Conservation (phyloP, 2,888 invertebrate species). For the Dolomedes plantarius region DNA sequence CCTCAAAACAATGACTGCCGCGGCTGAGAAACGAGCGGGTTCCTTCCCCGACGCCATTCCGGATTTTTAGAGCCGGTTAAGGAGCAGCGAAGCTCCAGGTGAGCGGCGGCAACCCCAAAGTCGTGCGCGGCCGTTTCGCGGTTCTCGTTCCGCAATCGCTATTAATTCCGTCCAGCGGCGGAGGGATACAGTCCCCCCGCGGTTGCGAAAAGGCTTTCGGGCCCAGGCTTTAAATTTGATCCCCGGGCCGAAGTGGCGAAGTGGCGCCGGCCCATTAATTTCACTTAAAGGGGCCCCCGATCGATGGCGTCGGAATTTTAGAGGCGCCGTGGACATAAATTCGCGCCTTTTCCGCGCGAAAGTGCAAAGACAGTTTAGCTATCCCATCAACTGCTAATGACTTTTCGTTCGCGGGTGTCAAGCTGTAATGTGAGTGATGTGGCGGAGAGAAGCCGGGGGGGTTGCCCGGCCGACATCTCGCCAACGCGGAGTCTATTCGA, state of each 20-base stretch:
- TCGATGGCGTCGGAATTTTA: conserved; percentile 51
- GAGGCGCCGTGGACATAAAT: conserved; percentile 67
- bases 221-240: conserved; percentile 67
- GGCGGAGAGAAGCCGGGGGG: conserved; percentile 61
- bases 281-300: conserved; percentile 59
- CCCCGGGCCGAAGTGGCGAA: conserved; percentile 50
- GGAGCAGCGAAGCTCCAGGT: conserved; percentile 15
- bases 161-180: conserved; percentile 55
- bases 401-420: conserved; percentile 69
- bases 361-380: conserved; percentile 70
- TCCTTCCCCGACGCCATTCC: neutral
- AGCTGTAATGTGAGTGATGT: conserved; percentile 70
- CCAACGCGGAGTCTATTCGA: no score
- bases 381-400: conserved; percentile 70
- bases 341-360: conserved; percentile 55
- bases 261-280: conserved; percentile 64
- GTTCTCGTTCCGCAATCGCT: conserved; percentile 58
- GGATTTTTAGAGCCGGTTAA: neutral
- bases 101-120: conserved; percentile 45
- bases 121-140: conserved; percentile 36
- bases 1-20: neutral
- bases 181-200: neutral
- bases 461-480: conserved; percentile 4
- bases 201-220: conserved; percentile 7
- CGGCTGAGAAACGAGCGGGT: conserved; percentile 2